These are phyloP conservation scores for Unio delphinus DNA, from an alignment of 2,888 invertebrate genomes.

Conservation along the genomic window DNA sequence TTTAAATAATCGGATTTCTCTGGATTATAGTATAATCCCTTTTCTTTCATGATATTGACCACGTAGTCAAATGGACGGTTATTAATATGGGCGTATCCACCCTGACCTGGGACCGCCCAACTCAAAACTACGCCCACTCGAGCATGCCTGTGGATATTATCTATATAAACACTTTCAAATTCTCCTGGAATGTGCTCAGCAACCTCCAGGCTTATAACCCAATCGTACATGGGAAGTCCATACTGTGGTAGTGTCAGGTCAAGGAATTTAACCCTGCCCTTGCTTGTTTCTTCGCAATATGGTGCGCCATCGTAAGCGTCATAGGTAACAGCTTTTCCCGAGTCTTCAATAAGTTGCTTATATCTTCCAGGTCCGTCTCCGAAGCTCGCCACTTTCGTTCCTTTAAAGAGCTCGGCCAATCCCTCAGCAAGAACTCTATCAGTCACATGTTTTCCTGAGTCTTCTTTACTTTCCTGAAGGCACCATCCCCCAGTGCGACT, in stretches of 20 bases:
- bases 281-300: slow-evolving; percentile 32
- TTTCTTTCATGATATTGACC: slow-evolving; percentile 14
- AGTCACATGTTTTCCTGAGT: slow-evolving; percentile 30
- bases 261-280: slow-evolving; percentile 39
- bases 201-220: slow-evolving; percentile 44
- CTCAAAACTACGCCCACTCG: slow-evolving; percentile 40
- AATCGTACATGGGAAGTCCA: slow-evolving; percentile 42
- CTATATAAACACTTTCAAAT: slow-evolving; percentile 36
- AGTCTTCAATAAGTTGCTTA: slow-evolving; percentile 30
- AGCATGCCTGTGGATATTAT: slow-evolving; percentile 39
- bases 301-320: slow-evolving; percentile 49
- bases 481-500: slow-evolving; percentile 38
- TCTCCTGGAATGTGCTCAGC: slow-evolving; percentile 46
- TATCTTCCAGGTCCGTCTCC: slow-evolving; percentile 48
- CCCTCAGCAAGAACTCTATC: slow-evolving; percentile 31
- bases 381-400: slow-evolving; percentile 40
- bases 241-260: slow-evolving; percentile 47
- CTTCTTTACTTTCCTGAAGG: slow-evolving; percentile 19
- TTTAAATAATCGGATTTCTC: slow-evolving; percentile 16
- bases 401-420: slow-evolving; percentile 14
- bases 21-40: slow-evolving; percentile 26
- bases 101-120: slow-evolving; percentile 45
- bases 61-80: slow-evolving; percentile 32
- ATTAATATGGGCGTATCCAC: slow-evolving; percentile 38
- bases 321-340: slow-evolving; percentile 23